Percentiles rank a stretch among this genome's conserved stretches.
phyloP scores from a whole-genome alignment of 2,888 invertebrate genomes.

The Himalopsyche tibetana region DNA sequence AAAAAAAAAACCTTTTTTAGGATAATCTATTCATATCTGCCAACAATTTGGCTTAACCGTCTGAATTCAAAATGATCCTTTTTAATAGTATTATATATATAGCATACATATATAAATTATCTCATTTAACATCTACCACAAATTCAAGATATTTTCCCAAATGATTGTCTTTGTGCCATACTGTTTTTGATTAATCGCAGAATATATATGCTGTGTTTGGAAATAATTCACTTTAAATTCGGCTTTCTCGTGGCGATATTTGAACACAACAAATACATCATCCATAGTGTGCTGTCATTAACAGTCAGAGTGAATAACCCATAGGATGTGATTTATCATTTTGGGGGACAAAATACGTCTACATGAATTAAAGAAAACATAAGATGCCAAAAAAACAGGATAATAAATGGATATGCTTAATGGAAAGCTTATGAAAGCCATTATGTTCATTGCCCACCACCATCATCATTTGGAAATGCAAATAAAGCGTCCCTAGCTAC shows the following conservation, averaged over 20 bases:
- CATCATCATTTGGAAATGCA: background rate
- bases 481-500: background rate
- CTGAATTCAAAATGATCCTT: no score
- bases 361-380: background rate
- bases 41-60: no score
- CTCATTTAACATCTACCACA: no score
- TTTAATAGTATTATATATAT: no score
- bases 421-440: background rate
- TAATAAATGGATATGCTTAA: constrained; percentile 14
- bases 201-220: background rate
- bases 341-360: background rate
- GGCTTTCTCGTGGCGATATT: background rate
- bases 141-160: no score
- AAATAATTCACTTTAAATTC: constrained; percentile 1
- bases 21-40: no score
- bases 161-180: no score
- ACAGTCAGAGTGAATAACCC: constrained; percentile 1
- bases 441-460: background rate
- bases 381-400: background rate
- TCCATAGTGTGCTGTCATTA: background rate
- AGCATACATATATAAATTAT: no score
- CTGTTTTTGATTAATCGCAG: no score
- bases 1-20: no score
- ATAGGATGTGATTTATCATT: constrained; percentile 1
- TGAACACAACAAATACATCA: constrained; percentile 6